These are phyloP conservation scores for Actinia tenebrosa DNA, from an alignment of 64 coral and sea anemone genomes.

Conservation along the genomic window DNA sequence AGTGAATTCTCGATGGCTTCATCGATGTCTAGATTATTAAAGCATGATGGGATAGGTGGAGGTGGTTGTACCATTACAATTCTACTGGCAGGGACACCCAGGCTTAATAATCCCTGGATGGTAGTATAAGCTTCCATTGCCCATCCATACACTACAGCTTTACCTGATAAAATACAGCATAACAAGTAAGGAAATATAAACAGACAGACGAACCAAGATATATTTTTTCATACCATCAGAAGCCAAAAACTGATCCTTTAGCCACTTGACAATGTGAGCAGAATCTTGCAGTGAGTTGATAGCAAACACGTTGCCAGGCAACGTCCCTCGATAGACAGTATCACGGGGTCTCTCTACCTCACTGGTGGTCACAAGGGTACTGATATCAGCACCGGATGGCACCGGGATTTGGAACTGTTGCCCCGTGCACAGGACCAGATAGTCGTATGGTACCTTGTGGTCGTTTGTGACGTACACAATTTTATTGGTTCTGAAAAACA, in stretches of 20 bases:
- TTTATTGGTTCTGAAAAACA: conserved; percentile 61
- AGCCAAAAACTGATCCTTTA: conserved; percentile 52
- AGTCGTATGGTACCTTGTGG: conserved; percentile 84
- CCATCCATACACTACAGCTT: conserved; percentile 79
- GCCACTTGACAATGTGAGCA: conserved; percentile 59
- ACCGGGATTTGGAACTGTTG: conserved; percentile 87
- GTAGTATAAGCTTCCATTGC: conserved; percentile 66
- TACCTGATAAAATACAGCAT: conserved; percentile 32
- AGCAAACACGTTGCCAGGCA: conserved; percentile 75
- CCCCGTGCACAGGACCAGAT: conserved; percentile 87
- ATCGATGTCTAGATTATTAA: conserved; percentile 87
- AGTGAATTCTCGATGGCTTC: conserved; percentile 57
- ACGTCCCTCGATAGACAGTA: conserved; percentile 47
- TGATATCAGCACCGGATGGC: conserved; percentile 86
- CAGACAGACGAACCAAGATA: neutral
- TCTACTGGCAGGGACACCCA: conserved; percentile 59
- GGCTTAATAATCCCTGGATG: conserved; percentile 59
- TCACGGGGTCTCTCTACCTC: conserved; percentile 54
- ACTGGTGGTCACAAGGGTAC: conserved; percentile 90
- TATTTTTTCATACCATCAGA: conserved; percentile 44
- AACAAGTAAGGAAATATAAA: neutral
- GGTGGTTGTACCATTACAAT: conserved; percentile 84
- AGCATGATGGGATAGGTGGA: conserved; percentile 61
- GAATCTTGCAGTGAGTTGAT: conserved; percentile 66
- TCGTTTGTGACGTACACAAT: conserved; percentile 57